Conservation (phyloP, 2,797 vertebrate species). For the Platalea minor region DNA sequence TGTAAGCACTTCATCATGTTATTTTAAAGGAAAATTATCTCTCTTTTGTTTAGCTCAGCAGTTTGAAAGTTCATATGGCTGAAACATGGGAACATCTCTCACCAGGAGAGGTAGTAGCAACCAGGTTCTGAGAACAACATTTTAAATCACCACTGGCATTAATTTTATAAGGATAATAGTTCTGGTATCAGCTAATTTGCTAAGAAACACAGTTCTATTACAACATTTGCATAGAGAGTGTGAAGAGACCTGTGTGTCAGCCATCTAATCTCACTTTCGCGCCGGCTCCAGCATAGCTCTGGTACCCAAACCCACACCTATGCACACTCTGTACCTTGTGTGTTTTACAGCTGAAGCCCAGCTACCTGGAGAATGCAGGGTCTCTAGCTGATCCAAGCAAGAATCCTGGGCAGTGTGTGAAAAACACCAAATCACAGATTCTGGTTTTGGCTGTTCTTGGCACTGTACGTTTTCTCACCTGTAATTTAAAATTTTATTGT, state of each 20-base stretch:
- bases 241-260: neutral
- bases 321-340: neutral
- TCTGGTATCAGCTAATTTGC: neutral
- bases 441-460: neutral
- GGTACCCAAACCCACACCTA: neutral
- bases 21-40: neutral
- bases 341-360: neutral
- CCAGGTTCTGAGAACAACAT: neutral
- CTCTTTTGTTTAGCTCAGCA: neutral
- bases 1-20: neutral
- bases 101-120: neutral
- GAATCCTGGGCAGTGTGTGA: neutral
- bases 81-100: neutral
- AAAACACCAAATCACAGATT: neutral
- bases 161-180: neutral
- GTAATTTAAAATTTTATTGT: neutral
- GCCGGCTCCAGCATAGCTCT: neutral
- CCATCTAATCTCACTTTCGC: neutral
- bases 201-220: neutral
- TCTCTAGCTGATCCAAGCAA: neutral
- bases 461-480: neutral
- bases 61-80: neutral
- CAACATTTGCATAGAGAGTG: neutral
- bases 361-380: rapidly evolving
- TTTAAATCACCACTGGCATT: neutral